A percentile compares a stretch with the other conserved stretches of the same genome.
These are phyloP conservation scores for Epizoanthus ramosus DNA, from an alignment of 92 coral and sea anemone genomes.

Conservation along the genomic window DNA sequence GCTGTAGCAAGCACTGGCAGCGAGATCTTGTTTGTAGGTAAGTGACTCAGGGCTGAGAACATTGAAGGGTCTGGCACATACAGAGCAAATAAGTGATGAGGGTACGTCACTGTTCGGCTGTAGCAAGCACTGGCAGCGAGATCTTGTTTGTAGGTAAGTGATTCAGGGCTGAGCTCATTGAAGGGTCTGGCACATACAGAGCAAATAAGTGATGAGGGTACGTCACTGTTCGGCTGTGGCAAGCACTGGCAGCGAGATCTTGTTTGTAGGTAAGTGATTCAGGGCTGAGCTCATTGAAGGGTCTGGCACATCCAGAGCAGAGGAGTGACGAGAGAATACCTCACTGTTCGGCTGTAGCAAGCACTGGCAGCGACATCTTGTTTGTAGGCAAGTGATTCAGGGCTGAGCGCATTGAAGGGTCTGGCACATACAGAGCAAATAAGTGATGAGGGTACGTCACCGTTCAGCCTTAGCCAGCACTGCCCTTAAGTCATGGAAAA, in stretches of 20 bases:
- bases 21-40: slow-evolving; percentile 57
- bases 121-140: slow-evolving; percentile 62
- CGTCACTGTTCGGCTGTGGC: too few species aligned
- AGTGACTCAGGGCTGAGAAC: not conserved
- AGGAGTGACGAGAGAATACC: slow-evolving; percentile 48
- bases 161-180: too few species aligned
- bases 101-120: slow-evolving; percentile 76
- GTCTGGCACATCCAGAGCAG: slow-evolving; percentile 51
- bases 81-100: slow-evolving; percentile 42
- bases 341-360: slow-evolving; percentile 78
- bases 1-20: slow-evolving; percentile 71
- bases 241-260: slow-evolving; percentile 30
- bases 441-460: too few species aligned
- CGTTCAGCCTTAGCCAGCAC: too few species aligned
- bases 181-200: too few species aligned
- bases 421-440: too few species aligned
- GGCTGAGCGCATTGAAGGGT: too few species aligned
- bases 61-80: too few species aligned
- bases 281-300: too few species aligned
- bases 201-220: too few species aligned
- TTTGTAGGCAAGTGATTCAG: slow-evolving; percentile 35
- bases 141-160: slow-evolving; percentile 56
- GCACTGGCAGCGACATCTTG: slow-evolving; percentile 60
- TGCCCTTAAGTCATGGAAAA: too few species aligned
- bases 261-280: slow-evolving; percentile 48